Conservation (phyloP, 1,140 invertebrate genomes). For the Calliopsis andreniformis region DNA sequence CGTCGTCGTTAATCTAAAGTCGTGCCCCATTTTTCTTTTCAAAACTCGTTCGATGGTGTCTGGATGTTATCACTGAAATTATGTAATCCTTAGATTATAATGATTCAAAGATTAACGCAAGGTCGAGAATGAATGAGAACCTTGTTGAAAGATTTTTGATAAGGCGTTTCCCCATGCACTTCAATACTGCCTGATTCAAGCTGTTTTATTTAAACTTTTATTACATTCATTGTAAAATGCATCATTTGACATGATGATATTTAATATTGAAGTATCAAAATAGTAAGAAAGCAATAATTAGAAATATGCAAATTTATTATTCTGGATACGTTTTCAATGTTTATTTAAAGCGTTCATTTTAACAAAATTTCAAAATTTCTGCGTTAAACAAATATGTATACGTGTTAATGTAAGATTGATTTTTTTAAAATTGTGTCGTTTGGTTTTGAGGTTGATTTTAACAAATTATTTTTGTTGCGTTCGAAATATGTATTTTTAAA, state of each 20-base stretch:
- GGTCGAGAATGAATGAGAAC: neutral
- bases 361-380: too few species aligned
- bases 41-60: neutral
- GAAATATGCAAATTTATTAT: too few species aligned
- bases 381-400: too few species aligned
- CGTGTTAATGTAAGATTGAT: too few species aligned
- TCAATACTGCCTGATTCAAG: too few species aligned
- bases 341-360: too few species aligned
- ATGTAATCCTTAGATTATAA: neutral
- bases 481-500: neutral
- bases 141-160: neutral
- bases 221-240: too few species aligned
- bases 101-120: neutral
- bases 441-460: neutral
- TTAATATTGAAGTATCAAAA: too few species aligned
- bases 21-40: neutral
- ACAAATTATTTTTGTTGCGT: neutral
- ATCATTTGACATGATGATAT: too few species aligned
- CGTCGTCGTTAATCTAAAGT: neutral
- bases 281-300: too few species aligned
- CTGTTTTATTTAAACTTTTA: too few species aligned
- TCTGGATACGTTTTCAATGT: too few species aligned
- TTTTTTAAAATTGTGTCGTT: neutral
- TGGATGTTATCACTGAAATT: neutral
- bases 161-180: neutral